Base-by-base conservation (phyloP, 2,113 vertebrate genomes). In the Sardina pilchardus region DNA sequence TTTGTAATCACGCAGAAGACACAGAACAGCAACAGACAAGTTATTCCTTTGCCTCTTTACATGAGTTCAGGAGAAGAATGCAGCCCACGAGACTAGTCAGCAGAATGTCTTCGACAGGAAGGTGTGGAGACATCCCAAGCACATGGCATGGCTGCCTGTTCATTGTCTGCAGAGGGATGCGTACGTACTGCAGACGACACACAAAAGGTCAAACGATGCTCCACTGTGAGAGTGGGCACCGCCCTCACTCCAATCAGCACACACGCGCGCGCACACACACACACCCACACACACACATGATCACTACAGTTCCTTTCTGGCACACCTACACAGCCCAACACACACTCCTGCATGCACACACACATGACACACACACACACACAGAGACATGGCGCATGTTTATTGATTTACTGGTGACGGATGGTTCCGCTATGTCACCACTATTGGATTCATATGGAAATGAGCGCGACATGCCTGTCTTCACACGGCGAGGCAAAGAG, bases 241-340 rank as follows among this genome's bases (percentile, higher is more conserved):
- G 71, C 71, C 71, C 71, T 36, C 16, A 30, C 4, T 36, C n/a
- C 30, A 34, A 8, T 1, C 30, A 34, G 42, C 47, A 78, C 43
- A 63, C 81, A 85, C 84, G 26, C 2, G 34, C 39, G 81, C 83
- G 44, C 56, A 87, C 48, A 36, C 83, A 86, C 81, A 19, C 81
- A 24, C 48, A 17, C 16, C 1, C 48, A 50, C 48, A 50, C 10
- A 53, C 50, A 53, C 50, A 53, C 53, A 59, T 5, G 21, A 19
- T 6, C 53, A 59, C 19, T 1, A 4, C 2, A 21, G 21, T 24
- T 24, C 19, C 53, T 59, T 59, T 6, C 21, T 7, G 21, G 6
- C 53, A 59, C 53, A 59, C 53, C 53, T 59, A 24, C 53, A 24
- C 53, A 59, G 19, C 50, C 50, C 4, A 53, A 21, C 53, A 59